Conservation (phyloP, 2,888 invertebrate genomes). For the Noctua comes region DNA sequence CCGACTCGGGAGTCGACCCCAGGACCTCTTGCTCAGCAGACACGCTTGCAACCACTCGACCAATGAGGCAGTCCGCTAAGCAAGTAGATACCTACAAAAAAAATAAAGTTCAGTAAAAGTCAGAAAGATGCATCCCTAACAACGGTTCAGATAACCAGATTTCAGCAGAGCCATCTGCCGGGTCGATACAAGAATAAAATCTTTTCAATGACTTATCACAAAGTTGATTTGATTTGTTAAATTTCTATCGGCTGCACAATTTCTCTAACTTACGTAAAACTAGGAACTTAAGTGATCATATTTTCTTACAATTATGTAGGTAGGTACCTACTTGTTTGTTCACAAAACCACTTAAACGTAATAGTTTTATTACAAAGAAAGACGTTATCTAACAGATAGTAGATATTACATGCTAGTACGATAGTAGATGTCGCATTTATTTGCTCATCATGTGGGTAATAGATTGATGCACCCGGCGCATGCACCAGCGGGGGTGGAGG, state of each 20-base stretch:
- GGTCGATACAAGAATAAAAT: not conserved
- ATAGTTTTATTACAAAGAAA: constrained; percentile 34
- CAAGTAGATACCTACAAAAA: not conserved
- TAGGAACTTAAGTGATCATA: constrained; percentile 42
- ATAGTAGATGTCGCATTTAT: constrained; percentile 25
- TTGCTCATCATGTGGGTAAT: constrained; percentile 21
- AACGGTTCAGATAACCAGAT: not conserved
- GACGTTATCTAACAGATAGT: constrained; percentile 35
- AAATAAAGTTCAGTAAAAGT: not conserved
- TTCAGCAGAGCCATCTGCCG: not conserved
- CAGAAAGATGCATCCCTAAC: not conserved
- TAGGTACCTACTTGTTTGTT: constrained; percentile 37
- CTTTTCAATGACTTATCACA: not conserved
- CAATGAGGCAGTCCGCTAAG: no score
- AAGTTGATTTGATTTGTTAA: constrained; percentile 28
- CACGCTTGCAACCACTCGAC: no score
- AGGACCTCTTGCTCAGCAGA: no score
- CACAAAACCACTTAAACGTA: constrained; percentile 41
- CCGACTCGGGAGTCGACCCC: not conserved
- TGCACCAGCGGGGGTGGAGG: not conserved
- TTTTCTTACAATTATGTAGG: constrained; percentile 45
- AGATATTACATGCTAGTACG: constrained; percentile 18
- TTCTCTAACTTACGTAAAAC: constrained; percentile 48
- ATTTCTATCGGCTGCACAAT: constrained; percentile 23
- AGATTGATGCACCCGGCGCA: constrained; percentile 5